Percentiles rank a stretch among this genome's conserved stretches.
phyloP scores from a whole-genome alignment of 2,113 vertebrate genomes.

The Trogon surrucura region DNA sequence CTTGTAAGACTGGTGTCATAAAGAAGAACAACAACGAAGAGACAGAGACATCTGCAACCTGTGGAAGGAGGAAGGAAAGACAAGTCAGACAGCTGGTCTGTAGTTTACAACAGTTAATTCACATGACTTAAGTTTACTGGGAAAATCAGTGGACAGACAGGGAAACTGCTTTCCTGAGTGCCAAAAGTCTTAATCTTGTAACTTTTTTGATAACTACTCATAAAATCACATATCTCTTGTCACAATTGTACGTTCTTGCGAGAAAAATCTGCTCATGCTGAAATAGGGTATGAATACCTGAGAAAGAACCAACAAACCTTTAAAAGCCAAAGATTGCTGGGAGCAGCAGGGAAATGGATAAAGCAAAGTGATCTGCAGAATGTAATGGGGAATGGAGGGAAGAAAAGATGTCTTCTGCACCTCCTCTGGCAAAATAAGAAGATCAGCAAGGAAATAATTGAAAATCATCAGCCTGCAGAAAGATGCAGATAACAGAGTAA shows the following conservation, averaged over 20 bases:
- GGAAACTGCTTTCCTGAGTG: background rate
- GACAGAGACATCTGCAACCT: background rate
- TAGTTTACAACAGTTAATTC: background rate
- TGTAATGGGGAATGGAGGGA: background rate
- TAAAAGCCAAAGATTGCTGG: background rate
- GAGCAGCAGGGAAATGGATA: background rate
- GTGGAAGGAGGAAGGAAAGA: background rate
- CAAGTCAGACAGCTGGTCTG: background rate
- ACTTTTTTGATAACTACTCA: background rate
- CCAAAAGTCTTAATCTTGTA: background rate
- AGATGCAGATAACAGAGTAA: background rate
- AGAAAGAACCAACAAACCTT: background rate
- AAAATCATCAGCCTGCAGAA: slow-evolving; percentile 21
- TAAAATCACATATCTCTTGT: background rate
- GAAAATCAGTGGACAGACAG: background rate
- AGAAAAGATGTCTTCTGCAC: background rate
- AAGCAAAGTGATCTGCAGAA: background rate
- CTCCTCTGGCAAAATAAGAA: background rate
- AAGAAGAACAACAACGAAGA: background rate
- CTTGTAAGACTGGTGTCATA: background rate
- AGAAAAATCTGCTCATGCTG: background rate
- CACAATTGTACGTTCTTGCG: background rate
- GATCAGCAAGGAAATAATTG: slow-evolving; percentile 3
- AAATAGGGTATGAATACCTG: background rate
- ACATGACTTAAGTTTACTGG: background rate